Conservation (phyloP, 2,888 invertebrate genomes). For the Rhaphigaster nebulosa region DNA sequence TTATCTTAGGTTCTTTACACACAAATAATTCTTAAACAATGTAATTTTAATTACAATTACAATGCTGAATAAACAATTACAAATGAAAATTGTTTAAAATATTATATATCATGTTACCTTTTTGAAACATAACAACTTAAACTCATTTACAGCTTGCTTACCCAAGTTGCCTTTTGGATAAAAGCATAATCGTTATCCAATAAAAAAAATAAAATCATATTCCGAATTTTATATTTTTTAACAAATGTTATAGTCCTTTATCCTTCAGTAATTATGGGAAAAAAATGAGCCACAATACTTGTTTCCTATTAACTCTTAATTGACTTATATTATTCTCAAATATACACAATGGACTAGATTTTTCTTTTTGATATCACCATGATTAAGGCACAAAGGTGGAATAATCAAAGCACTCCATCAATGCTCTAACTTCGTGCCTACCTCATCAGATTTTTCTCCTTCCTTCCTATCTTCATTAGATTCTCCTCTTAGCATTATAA, state of each 20-base stretch:
- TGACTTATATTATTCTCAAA: conserved; percentile 44
- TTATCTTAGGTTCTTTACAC: neutral
- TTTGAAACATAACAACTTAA: neutral
- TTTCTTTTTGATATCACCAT: conserved; percentile 52
- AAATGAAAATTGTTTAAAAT: neutral
- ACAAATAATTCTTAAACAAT: neutral
- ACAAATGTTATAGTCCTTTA: neutral
- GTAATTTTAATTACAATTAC: neutral
- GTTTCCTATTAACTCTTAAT: conserved; percentile 30
- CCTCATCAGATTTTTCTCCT: conserved; percentile 51
- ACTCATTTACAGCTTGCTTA: neutral
- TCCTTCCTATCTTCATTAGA: conserved; percentile 55
- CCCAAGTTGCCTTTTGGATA: neutral
- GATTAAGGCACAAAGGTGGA: conserved; percentile 45
- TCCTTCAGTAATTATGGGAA: neutral
- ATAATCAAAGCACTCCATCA: neutral
- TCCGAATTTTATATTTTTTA: neutral
- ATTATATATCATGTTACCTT: neutral
- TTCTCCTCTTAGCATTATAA: conserved; percentile 62
- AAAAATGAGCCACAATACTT: neutral
- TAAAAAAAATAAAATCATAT: neutral
- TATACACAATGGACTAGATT: conserved; percentile 44
- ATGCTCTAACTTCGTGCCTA: conserved; percentile 31
- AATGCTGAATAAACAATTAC: neutral
- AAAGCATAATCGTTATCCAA: neutral